Percentiles rank a stretch among this genome's conserved stretches.
Evolutionary conservation across 2,113 vertebrate species (phyloP).

Genomic region (Erythrocercus mccallii): DNA sequence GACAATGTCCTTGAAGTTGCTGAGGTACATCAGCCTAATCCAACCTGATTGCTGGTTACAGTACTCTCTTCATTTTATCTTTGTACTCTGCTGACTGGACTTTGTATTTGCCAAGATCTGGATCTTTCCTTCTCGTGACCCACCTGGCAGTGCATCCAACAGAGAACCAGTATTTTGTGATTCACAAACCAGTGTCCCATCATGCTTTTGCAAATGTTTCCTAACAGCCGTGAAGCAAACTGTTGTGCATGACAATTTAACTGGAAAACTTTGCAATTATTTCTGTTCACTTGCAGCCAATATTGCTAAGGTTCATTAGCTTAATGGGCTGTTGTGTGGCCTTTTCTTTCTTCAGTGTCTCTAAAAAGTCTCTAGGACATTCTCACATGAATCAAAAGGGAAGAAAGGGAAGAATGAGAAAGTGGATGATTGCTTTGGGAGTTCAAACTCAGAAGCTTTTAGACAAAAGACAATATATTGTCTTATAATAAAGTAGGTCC

Average conservation of each 20-base stretch:
- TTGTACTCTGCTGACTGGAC: neutral
- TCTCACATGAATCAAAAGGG: neutral
- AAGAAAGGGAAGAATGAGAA: neutral
- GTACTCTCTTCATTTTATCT: neutral
- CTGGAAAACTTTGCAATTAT: slow-evolving; percentile 37
- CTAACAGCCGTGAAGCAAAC: neutral
- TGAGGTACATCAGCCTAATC: neutral
- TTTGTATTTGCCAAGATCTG: neutral
- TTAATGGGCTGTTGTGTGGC: neutral
- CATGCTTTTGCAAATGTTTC: neutral
- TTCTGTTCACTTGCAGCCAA: neutral
- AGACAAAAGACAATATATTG: neutral
- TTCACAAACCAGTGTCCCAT: neutral
- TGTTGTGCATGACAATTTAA: neutral
- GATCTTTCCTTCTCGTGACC: neutral
- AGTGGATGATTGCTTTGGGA: neutral
- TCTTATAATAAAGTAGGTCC: neutral
- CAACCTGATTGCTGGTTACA: neutral
- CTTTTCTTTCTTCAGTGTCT: neutral
- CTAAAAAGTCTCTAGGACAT: neutral
- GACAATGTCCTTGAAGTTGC: neutral
- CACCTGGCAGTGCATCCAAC: neutral
- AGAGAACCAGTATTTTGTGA: neutral
- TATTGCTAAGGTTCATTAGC: slow-evolving; percentile 1
- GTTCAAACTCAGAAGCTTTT: slow-evolving; percentile 12